Evolutionary conservation across 1,140 invertebrate genomes (phyloP).

Genomic region (Pissodes strobi): DNA sequence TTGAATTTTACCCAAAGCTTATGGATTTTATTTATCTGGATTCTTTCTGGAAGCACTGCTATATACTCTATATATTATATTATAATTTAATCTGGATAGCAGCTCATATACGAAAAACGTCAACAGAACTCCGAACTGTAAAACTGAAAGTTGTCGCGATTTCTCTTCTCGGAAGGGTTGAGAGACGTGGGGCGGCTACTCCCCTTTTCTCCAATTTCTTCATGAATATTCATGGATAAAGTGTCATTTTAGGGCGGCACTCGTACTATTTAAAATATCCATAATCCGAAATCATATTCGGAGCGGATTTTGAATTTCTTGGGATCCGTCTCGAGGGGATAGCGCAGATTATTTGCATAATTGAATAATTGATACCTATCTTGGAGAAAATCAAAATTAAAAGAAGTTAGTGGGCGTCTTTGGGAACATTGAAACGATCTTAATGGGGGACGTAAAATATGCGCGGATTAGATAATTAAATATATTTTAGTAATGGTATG

Average conservation of each 20-base stretch:
- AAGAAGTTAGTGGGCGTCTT: conserved; percentile 17
- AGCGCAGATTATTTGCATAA: conserved; percentile 31
- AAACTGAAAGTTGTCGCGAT: too few relatives aligned
- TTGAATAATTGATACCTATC: conserved; percentile 39
- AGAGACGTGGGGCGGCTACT: conserved; percentile 10
- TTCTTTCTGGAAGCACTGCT: too few relatives aligned
- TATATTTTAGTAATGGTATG: too few relatives aligned
- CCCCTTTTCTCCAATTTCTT: conserved; percentile 14
- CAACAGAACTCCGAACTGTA: too few relatives aligned
- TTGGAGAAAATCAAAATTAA: conserved; percentile 33
- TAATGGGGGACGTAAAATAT: not conserved
- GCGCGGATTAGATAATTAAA: too few relatives aligned
- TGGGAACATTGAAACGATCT: conserved; percentile 6
- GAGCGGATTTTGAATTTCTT: conserved; percentile 36
- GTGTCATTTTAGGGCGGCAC: conserved; percentile 36
- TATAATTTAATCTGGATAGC: too few relatives aligned
- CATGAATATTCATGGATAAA: conserved; percentile 36
- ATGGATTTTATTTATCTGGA: too few relatives aligned
- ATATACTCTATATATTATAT: too few relatives aligned
- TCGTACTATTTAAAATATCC: conserved; percentile 39
- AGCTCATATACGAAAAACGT: too few relatives aligned
- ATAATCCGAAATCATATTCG: conserved; percentile 38
- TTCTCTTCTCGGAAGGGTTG: too few relatives aligned
- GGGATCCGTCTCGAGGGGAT: conserved; percentile 26
- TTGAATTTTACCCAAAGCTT: too few relatives aligned